Conservation (phyloP, 2,888 invertebrate genomes). For the Ichneumon xanthorius region DNA sequence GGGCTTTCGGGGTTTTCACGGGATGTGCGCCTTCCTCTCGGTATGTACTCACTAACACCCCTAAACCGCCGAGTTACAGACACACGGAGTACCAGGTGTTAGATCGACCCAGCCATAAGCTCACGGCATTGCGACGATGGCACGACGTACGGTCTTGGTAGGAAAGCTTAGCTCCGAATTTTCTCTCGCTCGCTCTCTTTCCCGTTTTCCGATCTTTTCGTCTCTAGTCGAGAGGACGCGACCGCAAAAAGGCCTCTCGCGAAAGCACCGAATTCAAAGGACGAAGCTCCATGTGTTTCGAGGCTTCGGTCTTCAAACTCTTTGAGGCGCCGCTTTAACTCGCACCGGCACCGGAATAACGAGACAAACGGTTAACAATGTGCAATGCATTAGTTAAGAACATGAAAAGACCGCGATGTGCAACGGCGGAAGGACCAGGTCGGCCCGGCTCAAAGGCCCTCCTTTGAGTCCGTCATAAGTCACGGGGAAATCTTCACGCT, state of each 20-base stretch:
- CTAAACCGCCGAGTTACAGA: conserved; percentile 3
- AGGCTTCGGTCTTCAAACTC: not conserved
- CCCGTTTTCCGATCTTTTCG: conserved; percentile 16
- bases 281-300: not conserved
- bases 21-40: conserved; percentile 40
- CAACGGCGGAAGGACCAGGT: not conserved
- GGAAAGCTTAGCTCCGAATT: conserved; percentile 23
- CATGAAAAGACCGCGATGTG: not conserved
- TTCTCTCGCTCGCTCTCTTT: conserved; percentile 1
- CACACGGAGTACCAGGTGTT: conserved; percentile 17
- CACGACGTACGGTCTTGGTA: conserved; percentile 3
- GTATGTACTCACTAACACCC: conserved; percentile 21
- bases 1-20: conserved; percentile 64
- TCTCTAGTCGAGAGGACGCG: conserved; percentile 8
- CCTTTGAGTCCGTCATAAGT: not conserved
- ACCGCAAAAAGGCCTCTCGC: not conserved
- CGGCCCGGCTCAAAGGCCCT: not conserved
- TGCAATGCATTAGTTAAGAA: not conserved
- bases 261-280: not conserved
- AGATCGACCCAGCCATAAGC: conserved; percentile 32
- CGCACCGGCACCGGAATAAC: not conserved
- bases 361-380: not conserved
- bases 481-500: not conserved
- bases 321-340: not conserved
- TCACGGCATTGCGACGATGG: conserved; percentile 41